Evolutionary conservation across 2,888 invertebrate genomes (phyloP).

Genomic region (Boloria euphrosyne): DNA sequence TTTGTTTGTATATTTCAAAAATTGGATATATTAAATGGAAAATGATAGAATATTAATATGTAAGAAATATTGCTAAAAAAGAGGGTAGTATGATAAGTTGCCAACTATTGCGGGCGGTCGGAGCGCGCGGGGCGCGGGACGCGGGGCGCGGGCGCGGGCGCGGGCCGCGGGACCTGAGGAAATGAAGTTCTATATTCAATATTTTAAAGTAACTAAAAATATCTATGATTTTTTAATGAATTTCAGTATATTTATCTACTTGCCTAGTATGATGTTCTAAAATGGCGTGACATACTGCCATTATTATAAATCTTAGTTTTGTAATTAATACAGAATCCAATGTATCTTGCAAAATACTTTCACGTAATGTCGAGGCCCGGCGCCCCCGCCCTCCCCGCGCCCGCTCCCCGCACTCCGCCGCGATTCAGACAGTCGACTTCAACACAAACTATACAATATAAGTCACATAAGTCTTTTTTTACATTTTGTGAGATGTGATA

Average conservation of each 20-base stretch:
- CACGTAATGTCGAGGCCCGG: neutral
- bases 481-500: slow-evolving; percentile 67
- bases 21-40: too few species aligned
- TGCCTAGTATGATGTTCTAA: neutral
- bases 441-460: neutral
- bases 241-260: neutral
- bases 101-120: neutral
- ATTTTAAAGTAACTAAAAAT: too few species aligned
- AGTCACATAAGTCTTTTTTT: slow-evolving; percentile 36
- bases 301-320: neutral
- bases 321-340: neutral
- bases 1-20: too few species aligned
- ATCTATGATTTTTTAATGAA: too few species aligned
- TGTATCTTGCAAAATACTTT: neutral
- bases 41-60: too few species aligned
- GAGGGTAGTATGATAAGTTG: too few species aligned
- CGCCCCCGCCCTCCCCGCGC: neutral
- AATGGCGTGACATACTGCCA: slow-evolving; percentile 4
- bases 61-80: too few species aligned
- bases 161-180: neutral
- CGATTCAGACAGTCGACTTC: too few species aligned
- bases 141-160: neutral
- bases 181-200: too few species aligned
- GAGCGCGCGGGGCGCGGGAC: neutral
- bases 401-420: neutral